Percentiles rank a stretch among this genome's conserved stretches.
Conservation (phyloP, 2,797 vertebrate species). For the Enteromius fasciolatus region DNA sequence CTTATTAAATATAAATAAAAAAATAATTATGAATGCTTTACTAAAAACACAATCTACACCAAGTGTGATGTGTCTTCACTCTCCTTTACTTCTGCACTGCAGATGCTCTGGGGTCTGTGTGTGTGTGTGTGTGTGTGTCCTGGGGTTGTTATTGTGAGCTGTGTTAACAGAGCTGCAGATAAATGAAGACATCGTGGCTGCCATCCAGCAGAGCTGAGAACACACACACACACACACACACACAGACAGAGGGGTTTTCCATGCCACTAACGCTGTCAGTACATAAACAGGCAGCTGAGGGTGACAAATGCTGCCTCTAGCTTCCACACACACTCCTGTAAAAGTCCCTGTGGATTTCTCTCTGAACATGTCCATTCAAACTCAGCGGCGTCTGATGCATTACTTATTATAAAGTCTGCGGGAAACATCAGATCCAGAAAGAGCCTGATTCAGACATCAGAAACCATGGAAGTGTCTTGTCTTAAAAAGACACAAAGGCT, state of each 20-base stretch:
- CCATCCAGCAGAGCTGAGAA: constrained; percentile 52
- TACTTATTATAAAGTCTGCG: not conserved
- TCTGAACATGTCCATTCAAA: not conserved
- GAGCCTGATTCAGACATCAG: not conserved
- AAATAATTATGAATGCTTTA: too few species aligned
- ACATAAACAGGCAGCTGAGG: constrained; percentile 33
- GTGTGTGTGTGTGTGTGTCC: constrained; percentile 53
- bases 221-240: constrained; percentile 64
- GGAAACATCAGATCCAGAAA: not conserved
- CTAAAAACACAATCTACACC: not conserved
- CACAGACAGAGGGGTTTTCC: constrained; percentile 52
- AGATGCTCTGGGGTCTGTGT: not conserved
- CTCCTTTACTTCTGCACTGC: not conserved
- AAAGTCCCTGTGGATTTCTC: constrained; percentile 10
- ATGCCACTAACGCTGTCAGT: constrained; percentile 37
- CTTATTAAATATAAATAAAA: not conserved
- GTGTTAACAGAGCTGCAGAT: constrained; percentile 67
- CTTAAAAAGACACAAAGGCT: not conserved
- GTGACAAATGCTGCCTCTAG: constrained; percentile 35
- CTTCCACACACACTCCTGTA: not conserved
- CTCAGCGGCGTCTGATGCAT: not conserved
- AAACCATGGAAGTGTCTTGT: not conserved
- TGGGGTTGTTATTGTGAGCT: constrained; percentile 48
- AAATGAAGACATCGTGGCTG: constrained; percentile 68
- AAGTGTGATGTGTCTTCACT: not conserved